Evolutionary conservation across 2,888 invertebrate species (phyloP).

Genomic region (Eupithecia centaureata): DNA sequence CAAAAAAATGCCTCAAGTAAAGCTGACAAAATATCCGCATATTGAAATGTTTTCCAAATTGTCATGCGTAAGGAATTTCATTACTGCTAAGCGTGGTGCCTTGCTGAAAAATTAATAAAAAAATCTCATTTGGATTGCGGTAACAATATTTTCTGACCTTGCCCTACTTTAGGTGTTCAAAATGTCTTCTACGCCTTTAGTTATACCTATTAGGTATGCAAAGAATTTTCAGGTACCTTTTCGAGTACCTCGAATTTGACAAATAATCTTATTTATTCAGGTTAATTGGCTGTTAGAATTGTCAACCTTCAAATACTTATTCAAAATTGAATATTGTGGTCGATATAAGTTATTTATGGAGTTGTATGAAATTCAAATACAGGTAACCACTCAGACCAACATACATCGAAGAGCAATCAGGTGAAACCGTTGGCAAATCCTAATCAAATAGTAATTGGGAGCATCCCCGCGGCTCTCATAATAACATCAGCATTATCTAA

Average conservation of each 20-base stretch:
- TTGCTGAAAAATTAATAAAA: conserved; percentile 26
- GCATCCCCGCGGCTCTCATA: not conserved
- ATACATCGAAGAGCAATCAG: not conserved
- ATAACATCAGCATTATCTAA: not conserved
- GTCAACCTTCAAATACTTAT: not conserved
- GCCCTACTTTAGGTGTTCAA: conserved; percentile 7
- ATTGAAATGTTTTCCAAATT: conserved; percentile 35
- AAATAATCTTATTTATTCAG: not conserved
- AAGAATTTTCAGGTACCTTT: not conserved
- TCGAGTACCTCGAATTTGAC: not conserved
- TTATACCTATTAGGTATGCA: not conserved
- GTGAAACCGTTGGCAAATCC: conserved; percentile 5
- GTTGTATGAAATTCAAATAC: too few relatives aligned
- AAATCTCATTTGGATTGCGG: conserved; percentile 31
- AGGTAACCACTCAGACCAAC: not conserved
- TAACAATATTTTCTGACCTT: conserved; percentile 26
- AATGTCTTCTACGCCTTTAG: conserved; percentile 4
- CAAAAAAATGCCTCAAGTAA: too few relatives aligned
- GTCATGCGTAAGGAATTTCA: conserved; percentile 33
- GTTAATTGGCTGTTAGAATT: not conserved
- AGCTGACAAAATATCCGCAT: conserved; percentile 23
- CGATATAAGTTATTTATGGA: not conserved
- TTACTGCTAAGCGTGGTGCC: conserved; percentile 30
- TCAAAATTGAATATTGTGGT: not conserved
- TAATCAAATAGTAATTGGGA: conserved; percentile 16